Percentiles rank a stretch among this genome's conserved stretches.
phyloP scores from a whole-genome alignment of 2,113 vertebrate genomes.

The Sceloporus undulatus region DNA sequence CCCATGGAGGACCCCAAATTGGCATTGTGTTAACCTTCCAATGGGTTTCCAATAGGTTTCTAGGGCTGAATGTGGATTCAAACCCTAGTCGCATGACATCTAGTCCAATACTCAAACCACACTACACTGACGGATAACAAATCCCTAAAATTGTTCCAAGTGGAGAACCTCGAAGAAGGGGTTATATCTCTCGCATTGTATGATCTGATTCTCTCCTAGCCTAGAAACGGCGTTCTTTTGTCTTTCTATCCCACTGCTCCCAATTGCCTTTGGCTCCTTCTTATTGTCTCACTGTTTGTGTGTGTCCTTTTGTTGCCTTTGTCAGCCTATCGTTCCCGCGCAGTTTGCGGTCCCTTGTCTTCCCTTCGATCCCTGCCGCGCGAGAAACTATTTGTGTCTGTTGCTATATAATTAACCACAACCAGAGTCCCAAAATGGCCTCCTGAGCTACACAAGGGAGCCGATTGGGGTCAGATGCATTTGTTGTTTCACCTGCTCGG shows the following conservation, averaged over 20 bases:
- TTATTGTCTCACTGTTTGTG: not conserved
- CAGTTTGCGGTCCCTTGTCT: slow-evolving; percentile 5
- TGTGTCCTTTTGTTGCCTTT: not conserved
- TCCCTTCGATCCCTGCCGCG: not conserved
- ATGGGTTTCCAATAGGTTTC: no score
- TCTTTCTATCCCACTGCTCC: not conserved
- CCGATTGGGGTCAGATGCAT: not conserved
- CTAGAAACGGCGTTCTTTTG: not conserved
- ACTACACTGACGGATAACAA: no score
- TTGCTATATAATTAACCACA: slow-evolving; percentile 40
- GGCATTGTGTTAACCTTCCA: no score
- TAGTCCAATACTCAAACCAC: no score
- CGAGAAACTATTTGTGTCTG: slow-evolving; percentile 17
- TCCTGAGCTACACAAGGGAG: not conserved
- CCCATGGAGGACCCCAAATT: no score
- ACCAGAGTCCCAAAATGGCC: not conserved
- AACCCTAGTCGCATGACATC: no score
- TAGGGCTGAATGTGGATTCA: no score
- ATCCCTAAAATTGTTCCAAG: not conserved
- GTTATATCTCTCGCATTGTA: no score
- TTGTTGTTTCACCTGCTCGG: not conserved
- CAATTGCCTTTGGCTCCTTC: not conserved
- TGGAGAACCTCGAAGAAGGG: not conserved
- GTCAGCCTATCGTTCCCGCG: not conserved
- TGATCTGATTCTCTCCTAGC: not conserved